Conservation (phyloP, 1,140 invertebrate species). For the Drosophila eugracilis region DNA sequence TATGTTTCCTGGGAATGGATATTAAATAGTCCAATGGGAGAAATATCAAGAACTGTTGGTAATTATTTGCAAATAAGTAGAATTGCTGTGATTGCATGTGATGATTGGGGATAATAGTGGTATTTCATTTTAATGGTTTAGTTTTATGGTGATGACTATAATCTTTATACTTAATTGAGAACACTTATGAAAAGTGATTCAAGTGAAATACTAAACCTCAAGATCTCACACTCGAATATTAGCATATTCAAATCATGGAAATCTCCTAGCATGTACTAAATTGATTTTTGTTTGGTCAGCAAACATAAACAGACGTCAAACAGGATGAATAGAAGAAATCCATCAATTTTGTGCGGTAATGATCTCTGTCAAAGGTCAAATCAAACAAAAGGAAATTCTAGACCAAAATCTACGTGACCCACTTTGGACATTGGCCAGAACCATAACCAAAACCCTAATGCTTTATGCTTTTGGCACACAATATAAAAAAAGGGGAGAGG, state of each 20-base stretch:
- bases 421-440: conserved; percentile 35
- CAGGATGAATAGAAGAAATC: conserved; percentile 36
- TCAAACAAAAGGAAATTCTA: conserved; percentile 52
- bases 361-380: conserved; percentile 50
- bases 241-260: conserved; percentile 25
- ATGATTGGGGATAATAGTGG: neutral
- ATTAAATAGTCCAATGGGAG: conserved; percentile 5
- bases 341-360: conserved; percentile 51
- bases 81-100: neutral
- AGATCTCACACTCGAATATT: neutral
- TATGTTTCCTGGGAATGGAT: neutral
- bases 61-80: neutral
- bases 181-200: neutral
- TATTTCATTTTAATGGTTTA: no score
- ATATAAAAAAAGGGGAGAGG: neutral
- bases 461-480: conserved; percentile 39
- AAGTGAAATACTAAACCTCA: neutral
- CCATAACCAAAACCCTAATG: conserved; percentile 22
- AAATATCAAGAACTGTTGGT: neutral
- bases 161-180: no score
- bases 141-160: no score
- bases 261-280: conserved; percentile 6
- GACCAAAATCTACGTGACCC: conserved; percentile 46
- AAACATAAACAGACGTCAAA: conserved; percentile 25
- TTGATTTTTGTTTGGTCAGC: conserved; percentile 36